A percentile compares a stretch with the other conserved stretches of the same genome.
Conservation (phyloP, 2,797 vertebrate species). For the Emydoidea blandingii region DNA sequence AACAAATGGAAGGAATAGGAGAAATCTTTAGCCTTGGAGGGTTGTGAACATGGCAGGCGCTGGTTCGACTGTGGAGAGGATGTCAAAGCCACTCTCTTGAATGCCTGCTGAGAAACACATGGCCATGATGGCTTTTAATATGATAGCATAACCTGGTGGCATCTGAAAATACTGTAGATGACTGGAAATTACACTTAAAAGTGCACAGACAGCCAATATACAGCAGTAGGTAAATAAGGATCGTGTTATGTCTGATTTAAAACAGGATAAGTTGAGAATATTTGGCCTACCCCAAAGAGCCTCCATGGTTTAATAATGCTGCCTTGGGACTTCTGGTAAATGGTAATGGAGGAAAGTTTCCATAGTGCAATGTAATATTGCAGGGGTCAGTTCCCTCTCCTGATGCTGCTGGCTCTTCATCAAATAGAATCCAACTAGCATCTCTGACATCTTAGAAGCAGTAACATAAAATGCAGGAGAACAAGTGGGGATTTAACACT, state of each 20-base stretch:
- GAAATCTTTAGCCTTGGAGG: not conserved
- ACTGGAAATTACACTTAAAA: not conserved
- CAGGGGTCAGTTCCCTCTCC: not conserved
- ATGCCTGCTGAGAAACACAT: not conserved
- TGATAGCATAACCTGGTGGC: not conserved
- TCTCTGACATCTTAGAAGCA: not conserved
- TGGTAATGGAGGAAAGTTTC: not conserved
- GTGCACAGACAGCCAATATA: not conserved
- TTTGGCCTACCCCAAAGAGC: not conserved
- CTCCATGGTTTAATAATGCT: not conserved
- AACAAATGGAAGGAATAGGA: slow-evolving; percentile 7
- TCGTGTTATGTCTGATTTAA: not conserved
- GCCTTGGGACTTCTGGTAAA: not conserved
- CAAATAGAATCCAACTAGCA: not conserved
- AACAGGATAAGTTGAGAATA: not conserved
- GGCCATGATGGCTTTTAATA: not conserved
- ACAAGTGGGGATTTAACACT: not conserved
- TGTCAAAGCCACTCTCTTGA: not conserved
- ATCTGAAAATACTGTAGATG: not conserved
- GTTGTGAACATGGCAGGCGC: not conserved
- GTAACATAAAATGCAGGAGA: not conserved
- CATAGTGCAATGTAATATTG: not conserved
- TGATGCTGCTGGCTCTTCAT: not conserved
- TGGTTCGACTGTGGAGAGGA: not conserved
- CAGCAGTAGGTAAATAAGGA: not conserved